phyloP scores from a whole-genome alignment of 2,888 invertebrate genomes.

The Trichacis sp. region DNA sequence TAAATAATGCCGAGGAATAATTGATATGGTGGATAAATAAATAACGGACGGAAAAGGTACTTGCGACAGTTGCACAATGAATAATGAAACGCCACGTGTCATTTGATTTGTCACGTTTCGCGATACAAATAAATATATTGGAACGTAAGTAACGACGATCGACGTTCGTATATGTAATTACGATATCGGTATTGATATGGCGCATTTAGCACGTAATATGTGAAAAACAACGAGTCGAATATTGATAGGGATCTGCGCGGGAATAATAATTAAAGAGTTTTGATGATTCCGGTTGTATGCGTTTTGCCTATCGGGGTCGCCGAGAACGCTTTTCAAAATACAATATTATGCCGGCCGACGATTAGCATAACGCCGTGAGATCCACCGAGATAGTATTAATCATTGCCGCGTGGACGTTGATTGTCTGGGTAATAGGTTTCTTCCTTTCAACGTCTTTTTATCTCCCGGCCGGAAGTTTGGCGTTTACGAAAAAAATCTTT shows the following conservation, averaged over 20 bases:
- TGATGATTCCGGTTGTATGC: conserved; percentile 32
- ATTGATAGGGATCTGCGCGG: conserved; percentile 29
- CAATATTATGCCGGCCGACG: conserved; percentile 45
- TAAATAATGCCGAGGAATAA: too few relatives aligned
- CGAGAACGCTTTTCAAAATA: conserved; percentile 32
- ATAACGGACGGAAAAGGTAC: not conserved
- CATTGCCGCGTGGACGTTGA: conserved; percentile 59
- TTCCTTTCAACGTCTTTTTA: conserved; percentile 21
- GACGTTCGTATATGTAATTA: conserved; percentile 6
- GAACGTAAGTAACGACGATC: conserved; percentile 4
- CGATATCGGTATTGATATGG: conserved; percentile 1
- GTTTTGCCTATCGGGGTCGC: conserved; percentile 31
- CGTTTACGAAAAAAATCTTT: too few relatives aligned
- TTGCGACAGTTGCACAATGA: not conserved
- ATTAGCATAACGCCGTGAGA: conserved; percentile 59
- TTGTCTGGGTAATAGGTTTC: conserved; percentile 50
- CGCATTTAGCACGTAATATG: conserved; percentile 20
- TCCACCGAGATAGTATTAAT: conserved; percentile 62
- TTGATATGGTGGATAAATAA: not conserved
- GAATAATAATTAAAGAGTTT: conserved; percentile 39
- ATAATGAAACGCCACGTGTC: not conserved
- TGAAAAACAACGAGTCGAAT: not conserved
- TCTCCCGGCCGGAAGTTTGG: not conserved
- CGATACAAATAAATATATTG: not conserved
- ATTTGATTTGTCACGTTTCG: not conserved